Base-by-base conservation (phyloP, 1,140 invertebrate species). In the Calephelis virginiensis region DNA sequence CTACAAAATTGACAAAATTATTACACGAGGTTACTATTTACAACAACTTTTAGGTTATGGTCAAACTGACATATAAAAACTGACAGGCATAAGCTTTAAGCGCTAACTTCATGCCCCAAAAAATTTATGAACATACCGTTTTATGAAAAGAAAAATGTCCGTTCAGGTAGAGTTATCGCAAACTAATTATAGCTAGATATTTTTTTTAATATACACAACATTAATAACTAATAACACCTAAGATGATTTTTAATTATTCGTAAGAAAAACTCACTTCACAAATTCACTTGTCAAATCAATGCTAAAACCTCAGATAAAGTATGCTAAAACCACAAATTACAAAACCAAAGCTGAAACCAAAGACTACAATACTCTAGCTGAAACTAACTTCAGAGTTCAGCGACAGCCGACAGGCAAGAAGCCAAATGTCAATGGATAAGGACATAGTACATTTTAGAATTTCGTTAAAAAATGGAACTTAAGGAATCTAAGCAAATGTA, bases 1-100 rank as follows among this genome's bases (percentile, higher is more conserved):
- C 17, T 13, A n/a, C 11, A 43, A 56, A 64, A 13, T 17, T 14
- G 14, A 11, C 10, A 37, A 7, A 47, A 45, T 17, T 11, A 59
- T 11, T 50, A 61, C 63, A 61, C 60, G 14, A 48, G 63, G 59
- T 40, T 60, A 65, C 10, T 12, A 43, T 12, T 63, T 17, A 47
- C 43, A 63, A 28, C 46, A 10, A 50, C 13, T 67, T 50, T 46
- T 50, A 67, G 66, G 64, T 66, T 66, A 66, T 60, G 53, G 46
- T 37, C 1, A 37, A 37, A 11, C 28, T 56, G 53, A 59, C 53
- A 59, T 6, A 10, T 3, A 6, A 59, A 37, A n/a, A 9, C 40
- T 59, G 53, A 17, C 53, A 59, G 28, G 28, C 8, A 12, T 59
- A 17, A 37, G 5, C 11, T 11, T 17, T 12, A 38, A 12, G 53